Evolutionary conservation across 2,888 invertebrate genomes (phyloP), one percentile per base, ranked within the genome.

Genomic region (Plebejus anna): DNA sequence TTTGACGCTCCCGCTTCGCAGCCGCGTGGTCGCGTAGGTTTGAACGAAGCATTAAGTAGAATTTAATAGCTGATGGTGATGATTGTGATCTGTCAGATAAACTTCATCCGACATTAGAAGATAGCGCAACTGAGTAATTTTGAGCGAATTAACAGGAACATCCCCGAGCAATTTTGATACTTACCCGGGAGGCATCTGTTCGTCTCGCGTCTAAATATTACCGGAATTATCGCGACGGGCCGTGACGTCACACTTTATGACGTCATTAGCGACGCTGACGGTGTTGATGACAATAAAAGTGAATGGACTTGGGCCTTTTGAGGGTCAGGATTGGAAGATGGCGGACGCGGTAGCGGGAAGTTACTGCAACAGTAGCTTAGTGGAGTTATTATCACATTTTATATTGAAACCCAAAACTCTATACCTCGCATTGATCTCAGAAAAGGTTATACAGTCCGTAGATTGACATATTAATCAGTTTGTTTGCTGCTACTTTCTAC

Each of bases 181-280:
- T 72, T 76, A 13, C 75, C 75, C 70, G 47, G 36, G 70, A 55
- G 28, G 70, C 76, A 75, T 76, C 76, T 76, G 77, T 76, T 77
- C 76, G 61, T 61, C 66, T 66, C 66, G 32, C 11, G 66, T 57
- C 76, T 80, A 80, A 86, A 85, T 85, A 85, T 86, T 86, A 84
- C 85, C 77, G 70, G 76, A 86, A 86, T 87, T 84, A 87, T 89
- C 87, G 86, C 84, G 84, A 83, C 80, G 78, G 80, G 73, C 75
- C 75, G 75, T 84, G 84, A 85, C 84, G 85, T 87, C 86, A 84
- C 81, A 78, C 78, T 80, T 81, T 80, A 81, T 80, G 79, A 79
- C 78, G 80, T 80, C 80, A 81, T 83, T 81, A 81, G 78, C 79
- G 80, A 79, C 78, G 80, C 71, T 71, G 76, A 77, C 79, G 80